These are phyloP conservation scores for Eurytoma adleriae DNA, from an alignment of 2,888 invertebrate genomes.

Conservation along the genomic window DNA sequence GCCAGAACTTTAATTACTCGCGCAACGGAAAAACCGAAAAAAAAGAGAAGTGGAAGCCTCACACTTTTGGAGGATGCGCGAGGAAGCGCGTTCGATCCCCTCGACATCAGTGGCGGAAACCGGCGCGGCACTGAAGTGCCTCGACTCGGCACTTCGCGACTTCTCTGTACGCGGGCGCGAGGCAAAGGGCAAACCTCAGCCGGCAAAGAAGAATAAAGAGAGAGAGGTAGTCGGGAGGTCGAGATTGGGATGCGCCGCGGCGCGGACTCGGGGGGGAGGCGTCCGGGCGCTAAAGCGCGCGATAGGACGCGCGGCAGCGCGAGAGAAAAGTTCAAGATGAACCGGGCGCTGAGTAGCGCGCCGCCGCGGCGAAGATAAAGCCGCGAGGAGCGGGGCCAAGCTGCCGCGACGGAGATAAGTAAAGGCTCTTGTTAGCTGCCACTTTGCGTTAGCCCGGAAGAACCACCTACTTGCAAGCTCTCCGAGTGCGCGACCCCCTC, in stretches of 20 bases:
- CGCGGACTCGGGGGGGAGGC: conserved; percentile 23
- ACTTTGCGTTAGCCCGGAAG: conserved; percentile 57
- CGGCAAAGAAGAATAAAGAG: background rate
- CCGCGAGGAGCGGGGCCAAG: background rate
- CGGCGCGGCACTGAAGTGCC: background rate
- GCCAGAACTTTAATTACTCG: too few relatives aligned
- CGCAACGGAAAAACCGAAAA: too few relatives aligned
- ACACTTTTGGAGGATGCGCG: too few relatives aligned
- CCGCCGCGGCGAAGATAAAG: conserved; percentile 37
- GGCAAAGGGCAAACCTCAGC: background rate
- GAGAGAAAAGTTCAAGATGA: conserved; percentile 50
- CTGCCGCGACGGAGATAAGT: conserved; percentile 50
- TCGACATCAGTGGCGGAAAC: too few relatives aligned
- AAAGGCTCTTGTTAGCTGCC: conserved; percentile 60
- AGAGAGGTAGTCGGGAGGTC: background rate
- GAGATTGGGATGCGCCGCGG: background rate
- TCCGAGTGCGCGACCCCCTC: background rate
- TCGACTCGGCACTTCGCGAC: conserved; percentile 8
- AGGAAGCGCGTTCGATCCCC: too few relatives aligned
- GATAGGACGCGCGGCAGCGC: background rate
- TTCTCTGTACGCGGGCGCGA: background rate
- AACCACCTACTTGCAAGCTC: conserved; percentile 34
- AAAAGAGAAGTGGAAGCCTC: too few relatives aligned
- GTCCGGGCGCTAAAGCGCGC: background rate
- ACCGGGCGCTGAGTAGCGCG: background rate